phyloP scores from a whole-genome alignment of 2,113 vertebrate genomes.

The Polypterus senegalus region DNA sequence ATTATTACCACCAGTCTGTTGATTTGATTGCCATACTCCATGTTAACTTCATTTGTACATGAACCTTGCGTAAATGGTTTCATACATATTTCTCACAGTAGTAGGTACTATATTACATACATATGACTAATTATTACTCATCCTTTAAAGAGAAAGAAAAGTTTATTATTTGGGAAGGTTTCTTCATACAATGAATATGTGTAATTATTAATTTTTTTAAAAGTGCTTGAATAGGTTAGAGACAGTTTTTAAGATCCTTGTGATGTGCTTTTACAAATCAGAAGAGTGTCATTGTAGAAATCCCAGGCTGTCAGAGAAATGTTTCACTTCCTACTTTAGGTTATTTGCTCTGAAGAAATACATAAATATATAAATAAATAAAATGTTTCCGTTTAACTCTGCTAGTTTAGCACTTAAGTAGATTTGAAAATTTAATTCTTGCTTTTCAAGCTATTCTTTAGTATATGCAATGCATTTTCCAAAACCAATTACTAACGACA shows the following conservation, averaged over 20 bases:
- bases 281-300: too few relatives aligned
- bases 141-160: too few relatives aligned
- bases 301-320: too few relatives aligned
- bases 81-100: background rate
- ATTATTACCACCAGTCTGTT: too few relatives aligned
- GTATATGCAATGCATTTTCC: slow-evolving; percentile 92
- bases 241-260: too few relatives aligned
- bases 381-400: background rate
- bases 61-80: slow-evolving; percentile 23
- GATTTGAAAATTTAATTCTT: slow-evolving; percentile 86
- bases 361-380: background rate
- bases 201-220: too few relatives aligned
- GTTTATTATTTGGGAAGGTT: too few relatives aligned
- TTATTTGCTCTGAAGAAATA: background rate
- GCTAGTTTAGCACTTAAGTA: slow-evolving; percentile 65
- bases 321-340: too few relatives aligned
- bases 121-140: background rate
- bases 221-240: too few relatives aligned
- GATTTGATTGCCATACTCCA: too few relatives aligned
- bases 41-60: slow-evolving; percentile 12
- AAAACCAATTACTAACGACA: slow-evolving; percentile 98
- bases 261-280: too few relatives aligned
- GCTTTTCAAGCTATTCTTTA: slow-evolving; percentile 83
- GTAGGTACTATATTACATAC: slow-evolving; percentile 8
- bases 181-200: too few relatives aligned